Evolutionary conservation across 1,140 invertebrate species (phyloP).

Genomic region (Harpegnathos saltator): DNA sequence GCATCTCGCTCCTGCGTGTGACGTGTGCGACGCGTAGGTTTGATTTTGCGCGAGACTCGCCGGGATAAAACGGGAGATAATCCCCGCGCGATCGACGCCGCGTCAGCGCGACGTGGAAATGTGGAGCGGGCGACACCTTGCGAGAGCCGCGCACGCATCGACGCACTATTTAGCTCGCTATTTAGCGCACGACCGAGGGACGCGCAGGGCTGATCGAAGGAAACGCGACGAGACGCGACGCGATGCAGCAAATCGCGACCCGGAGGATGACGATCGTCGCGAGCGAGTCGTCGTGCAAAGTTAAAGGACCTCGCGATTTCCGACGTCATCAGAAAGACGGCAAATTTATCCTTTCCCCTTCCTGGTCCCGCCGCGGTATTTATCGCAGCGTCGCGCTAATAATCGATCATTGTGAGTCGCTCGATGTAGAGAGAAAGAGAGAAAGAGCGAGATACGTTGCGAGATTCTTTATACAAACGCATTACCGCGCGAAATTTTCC

Average conservation of each 20-base stretch:
- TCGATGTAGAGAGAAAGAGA: not conserved
- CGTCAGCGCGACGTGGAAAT: conserved; percentile 37
- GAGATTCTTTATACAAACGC: not conserved
- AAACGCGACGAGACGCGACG: not conserved
- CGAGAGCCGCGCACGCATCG: conserved; percentile 45
- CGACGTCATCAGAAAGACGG: too few species aligned
- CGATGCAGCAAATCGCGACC: conserved; percentile 15
- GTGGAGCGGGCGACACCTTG: too few species aligned
- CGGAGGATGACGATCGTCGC: too few species aligned
- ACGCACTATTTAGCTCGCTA: conserved; percentile 32
- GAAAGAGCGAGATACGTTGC: conserved; percentile 2
- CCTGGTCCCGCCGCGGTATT: too few species aligned
- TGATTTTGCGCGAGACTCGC: conserved; percentile 57
- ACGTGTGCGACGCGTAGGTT: conserved; percentile 28
- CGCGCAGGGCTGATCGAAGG: conserved; percentile 3
- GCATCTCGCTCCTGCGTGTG: conserved; percentile 35
- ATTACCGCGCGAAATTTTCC: not conserved
- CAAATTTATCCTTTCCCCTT: too few species aligned
- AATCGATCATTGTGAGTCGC: too few species aligned
- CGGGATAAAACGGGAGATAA: conserved; percentile 39
- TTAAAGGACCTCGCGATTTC: too few species aligned
- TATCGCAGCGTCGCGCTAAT: too few species aligned
- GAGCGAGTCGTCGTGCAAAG: too few species aligned
- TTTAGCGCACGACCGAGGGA: conserved; percentile 5
- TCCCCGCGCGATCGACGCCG: conserved; percentile 45